Base-by-base conservation (phyloP, 1,140 invertebrate species). In the Drosophila equinoxialis region DNA sequence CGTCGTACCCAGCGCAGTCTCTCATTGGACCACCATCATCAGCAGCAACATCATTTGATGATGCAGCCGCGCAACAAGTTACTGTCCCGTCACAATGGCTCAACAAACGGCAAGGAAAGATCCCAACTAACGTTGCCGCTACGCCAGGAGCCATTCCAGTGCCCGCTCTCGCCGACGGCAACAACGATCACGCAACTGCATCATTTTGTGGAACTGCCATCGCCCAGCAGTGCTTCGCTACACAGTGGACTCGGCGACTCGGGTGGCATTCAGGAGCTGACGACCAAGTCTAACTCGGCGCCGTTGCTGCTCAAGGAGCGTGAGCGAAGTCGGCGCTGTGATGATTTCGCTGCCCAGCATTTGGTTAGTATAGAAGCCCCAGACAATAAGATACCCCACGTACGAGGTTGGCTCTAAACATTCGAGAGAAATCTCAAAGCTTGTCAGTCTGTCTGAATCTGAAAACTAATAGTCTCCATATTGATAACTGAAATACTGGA, bases 201-300 rank as follows among this genome's bases (percentile, higher is more conserved):
- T 55, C 81, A 92, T 55, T 90, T 91, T 17, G 81, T 79, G 61
- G 91, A 92, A 63, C 63, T 92, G 62, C 91, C 91, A 6, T 92
- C 90, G 33, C 92, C 90, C 17, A 92, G 92, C 68, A 91, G 89
- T 60, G 91, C 87, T 5, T 91, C 92, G 3, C 61, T 93, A 68
- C 82, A 92, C 71, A 92, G 91, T 70, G 86, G 80, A 33, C 17
- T 77, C 35, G 76, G 74, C 57, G 82, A 91, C 26, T 72, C 90
- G 0, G 89, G 84, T 58, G 87, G 79, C 77, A 84, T 92, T 6
- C 90, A 91, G 71, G 90, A 92, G 54, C 77, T 92, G 26, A 90
- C 90, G 26, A 92, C 91, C 61, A 92, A 92, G 55, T 92, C 91
- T 17, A 92, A 91, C 69, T 92, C 91, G 48, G 91, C 90, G 10